A percentile compares a stretch with the other conserved stretches of the same genome.
Conservation (phyloP, 1,140 invertebrate species). For the Dryas iulia region DNA sequence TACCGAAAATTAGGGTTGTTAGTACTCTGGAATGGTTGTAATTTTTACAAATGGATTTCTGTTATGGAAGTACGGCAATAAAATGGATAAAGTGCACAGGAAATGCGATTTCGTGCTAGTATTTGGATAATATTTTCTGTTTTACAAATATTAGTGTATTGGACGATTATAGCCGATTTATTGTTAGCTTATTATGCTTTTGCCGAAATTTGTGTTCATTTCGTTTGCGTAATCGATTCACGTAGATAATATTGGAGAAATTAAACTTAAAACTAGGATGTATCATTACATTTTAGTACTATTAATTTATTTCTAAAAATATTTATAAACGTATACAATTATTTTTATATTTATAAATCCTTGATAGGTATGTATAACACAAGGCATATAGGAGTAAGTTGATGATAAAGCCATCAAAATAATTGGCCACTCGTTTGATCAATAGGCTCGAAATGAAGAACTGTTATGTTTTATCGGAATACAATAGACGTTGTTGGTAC, state of each 20-base stretch:
- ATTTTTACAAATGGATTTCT: slow-evolving; percentile 19
- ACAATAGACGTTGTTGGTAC: neutral
- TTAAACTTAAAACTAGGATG: neutral
- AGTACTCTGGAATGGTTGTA: slow-evolving; percentile 7
- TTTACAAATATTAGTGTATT: slow-evolving; percentile 13
- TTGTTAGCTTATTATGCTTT: neutral
- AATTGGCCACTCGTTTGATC: neutral
- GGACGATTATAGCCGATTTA: neutral
- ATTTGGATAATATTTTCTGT: neutral
- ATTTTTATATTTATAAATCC: too few species aligned
- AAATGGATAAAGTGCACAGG: slow-evolving; percentile 11
- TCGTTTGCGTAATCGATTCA: neutral
- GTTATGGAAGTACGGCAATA: slow-evolving; percentile 14
- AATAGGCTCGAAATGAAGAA: neutral
- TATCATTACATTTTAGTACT: neutral
- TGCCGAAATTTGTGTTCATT: neutral
- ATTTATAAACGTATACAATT: too few species aligned
- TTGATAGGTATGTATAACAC: neutral
- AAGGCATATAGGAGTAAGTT: neutral
- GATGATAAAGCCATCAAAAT: neutral
- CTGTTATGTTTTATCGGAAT: neutral
- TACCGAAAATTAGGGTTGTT: slow-evolving; percentile 10
- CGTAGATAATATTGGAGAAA: neutral
- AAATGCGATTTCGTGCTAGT: neutral
- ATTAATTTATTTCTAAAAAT: neutral